A percentile compares a stretch with the other conserved stretches of the same genome.
phyloP scores from a whole-genome alignment of 2,113 vertebrate species.

The Neodon shergylaensis region DNA sequence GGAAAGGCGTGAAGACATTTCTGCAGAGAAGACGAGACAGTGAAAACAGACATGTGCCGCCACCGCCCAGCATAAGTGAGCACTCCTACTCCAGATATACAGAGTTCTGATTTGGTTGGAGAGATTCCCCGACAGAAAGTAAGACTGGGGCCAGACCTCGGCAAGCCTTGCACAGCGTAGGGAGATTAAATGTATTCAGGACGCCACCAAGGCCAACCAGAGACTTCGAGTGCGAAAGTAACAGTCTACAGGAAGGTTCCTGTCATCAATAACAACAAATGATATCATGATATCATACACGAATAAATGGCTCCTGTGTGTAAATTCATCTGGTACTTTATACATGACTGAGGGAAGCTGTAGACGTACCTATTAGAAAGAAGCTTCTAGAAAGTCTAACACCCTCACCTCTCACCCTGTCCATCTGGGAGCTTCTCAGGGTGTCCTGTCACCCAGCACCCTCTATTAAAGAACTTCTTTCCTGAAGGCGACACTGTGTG shows the following conservation, averaged over 20 bases:
- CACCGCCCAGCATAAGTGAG: background rate
- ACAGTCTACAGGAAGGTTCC: background rate
- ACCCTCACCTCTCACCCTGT: background rate
- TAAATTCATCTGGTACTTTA: background rate
- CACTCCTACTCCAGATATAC: background rate
- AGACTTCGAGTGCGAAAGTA: background rate
- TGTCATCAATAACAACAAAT: background rate
- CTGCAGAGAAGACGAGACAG: background rate
- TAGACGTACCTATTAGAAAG: background rate
- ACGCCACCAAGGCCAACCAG: background rate
- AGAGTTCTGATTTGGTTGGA: background rate
- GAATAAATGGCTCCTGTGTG: background rate
- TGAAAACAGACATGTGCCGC: background rate
- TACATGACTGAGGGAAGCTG: background rate
- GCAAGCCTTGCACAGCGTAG: background rate
- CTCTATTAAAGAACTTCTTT: background rate
- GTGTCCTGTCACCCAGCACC: background rate
- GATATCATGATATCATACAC: background rate
- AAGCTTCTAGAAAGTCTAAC: background rate
- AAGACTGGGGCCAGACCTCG: background rate
- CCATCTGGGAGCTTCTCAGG: background rate
- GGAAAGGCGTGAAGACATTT: background rate
- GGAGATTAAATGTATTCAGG: background rate
- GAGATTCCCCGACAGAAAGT: background rate
- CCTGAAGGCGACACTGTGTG: background rate